phyloP scores from a whole-genome alignment of 1,140 invertebrate species.

The Drosophila ambigua region DNA sequence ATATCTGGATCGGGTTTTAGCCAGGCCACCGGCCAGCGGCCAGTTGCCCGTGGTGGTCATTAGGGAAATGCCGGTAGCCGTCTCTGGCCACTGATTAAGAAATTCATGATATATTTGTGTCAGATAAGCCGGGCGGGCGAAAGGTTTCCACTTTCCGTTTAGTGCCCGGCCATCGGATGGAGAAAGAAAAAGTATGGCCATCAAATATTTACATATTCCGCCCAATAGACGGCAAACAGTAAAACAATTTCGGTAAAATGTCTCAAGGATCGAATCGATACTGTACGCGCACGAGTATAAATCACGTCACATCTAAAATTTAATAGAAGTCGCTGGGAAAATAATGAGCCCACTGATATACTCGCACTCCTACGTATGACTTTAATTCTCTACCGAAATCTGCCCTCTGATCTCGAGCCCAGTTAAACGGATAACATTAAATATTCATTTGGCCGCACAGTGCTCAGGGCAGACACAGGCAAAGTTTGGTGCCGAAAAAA shows the following conservation, averaged over 20 bases:
- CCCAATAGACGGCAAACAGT: slow-evolving; percentile 6
- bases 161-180: background rate
- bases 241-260: slow-evolving; percentile 36
- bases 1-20: slow-evolving; percentile 55
- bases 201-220: slow-evolving; percentile 54
- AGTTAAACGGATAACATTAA: too few species aligned
- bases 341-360: too few species aligned
- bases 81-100: slow-evolving; percentile 62
- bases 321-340: too few species aligned
- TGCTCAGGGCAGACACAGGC: too few species aligned
- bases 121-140: slow-evolving; percentile 57
- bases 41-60: slow-evolving; percentile 31
- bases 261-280: slow-evolving; percentile 41
- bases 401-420: too few species aligned
- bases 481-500: too few species aligned
- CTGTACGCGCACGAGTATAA: slow-evolving; percentile 4
- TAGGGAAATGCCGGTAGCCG: slow-evolving; percentile 75
- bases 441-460: too few species aligned
- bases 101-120: slow-evolving; percentile 72
- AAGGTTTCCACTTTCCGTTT: slow-evolving; percentile 46
- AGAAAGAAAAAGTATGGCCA: slow-evolving; percentile 33
- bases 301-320: background rate
- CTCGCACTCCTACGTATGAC: too few species aligned
- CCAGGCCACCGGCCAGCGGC: background rate
- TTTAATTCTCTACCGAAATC: too few species aligned